A percentile compares a stretch with the other conserved stretches of the same genome.
These are phyloP conservation scores for Tipula unca DNA, from an alignment of 2,888 invertebrate genomes.

Conservation along the genomic window DNA sequence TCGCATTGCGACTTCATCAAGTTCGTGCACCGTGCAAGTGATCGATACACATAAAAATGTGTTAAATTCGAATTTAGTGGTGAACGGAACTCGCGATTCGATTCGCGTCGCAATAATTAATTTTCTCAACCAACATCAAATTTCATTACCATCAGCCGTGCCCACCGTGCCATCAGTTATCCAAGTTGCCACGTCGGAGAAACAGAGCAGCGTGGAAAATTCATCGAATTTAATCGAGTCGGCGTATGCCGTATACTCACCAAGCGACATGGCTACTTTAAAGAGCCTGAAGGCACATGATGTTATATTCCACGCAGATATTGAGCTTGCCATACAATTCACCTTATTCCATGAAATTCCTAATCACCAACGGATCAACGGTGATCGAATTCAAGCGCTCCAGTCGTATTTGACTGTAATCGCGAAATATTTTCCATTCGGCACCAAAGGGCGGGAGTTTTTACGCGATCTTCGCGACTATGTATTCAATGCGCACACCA, in stretches of 20 bases:
- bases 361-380: constrained; percentile 56
- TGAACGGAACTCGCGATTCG: neutral
- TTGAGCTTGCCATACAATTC: constrained; percentile 79
- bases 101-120: neutral
- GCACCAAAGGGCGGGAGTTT: constrained; percentile 55
- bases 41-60: neutral
- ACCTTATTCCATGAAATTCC: constrained; percentile 78
- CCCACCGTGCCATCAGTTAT: neutral
- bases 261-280: neutral
- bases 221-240: neutral
- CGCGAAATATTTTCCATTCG: constrained; percentile 70
- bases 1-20: neutral
- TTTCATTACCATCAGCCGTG: neutral
- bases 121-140: neutral
- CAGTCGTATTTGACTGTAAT: constrained; percentile 64
- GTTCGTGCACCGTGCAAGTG: neutral
- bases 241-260: neutral
- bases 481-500: constrained; percentile 35
- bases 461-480: constrained; percentile 52
- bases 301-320: constrained; percentile 72
- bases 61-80: neutral
- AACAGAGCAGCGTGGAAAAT: neutral
- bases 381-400: constrained; percentile 63
- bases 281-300: constrained; percentile 36
- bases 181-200: neutral